Conservation (phyloP, 2,113 vertebrate genomes). For the Edolisoma coerulescens region DNA sequence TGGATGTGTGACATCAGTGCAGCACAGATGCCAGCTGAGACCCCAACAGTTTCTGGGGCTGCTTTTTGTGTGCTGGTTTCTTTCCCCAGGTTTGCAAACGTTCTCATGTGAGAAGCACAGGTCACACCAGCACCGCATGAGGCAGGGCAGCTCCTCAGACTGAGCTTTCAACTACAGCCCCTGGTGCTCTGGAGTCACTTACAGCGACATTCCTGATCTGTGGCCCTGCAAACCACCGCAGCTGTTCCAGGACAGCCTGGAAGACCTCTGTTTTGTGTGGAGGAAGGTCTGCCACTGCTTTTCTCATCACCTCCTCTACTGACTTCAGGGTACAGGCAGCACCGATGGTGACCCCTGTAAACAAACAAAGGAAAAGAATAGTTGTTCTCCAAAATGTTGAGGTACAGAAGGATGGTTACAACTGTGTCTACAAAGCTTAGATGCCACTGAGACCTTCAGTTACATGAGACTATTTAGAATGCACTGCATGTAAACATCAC, state of each 20-base stretch:
- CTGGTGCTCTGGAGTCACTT: constrained; percentile 37
- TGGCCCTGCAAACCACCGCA: constrained; percentile 91
- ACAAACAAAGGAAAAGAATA: background rate
- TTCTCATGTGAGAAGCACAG: background rate
- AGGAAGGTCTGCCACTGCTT: constrained; percentile 71
- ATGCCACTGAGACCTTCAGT: background rate
- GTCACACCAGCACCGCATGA: background rate
- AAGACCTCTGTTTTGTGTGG: constrained; percentile 82
- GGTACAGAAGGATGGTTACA: background rate
- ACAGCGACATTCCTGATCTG: constrained; percentile 96
- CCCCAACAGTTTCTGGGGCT: background rate
- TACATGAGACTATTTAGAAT: background rate
- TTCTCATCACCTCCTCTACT: constrained; percentile 76
- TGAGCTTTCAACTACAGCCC: background rate
- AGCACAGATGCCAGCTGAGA: background rate
- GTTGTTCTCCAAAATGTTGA: background rate
- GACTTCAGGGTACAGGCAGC: constrained; percentile 82
- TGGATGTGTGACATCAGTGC: background rate
- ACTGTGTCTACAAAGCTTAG: background rate
- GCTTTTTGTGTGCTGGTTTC: background rate
- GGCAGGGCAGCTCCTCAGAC: background rate
- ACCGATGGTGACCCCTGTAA: constrained; percentile 83
- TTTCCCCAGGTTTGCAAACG: background rate
- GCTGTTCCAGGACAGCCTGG: constrained; percentile 84
- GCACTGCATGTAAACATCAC: background rate